A percentile compares a stretch with the other conserved stretches of the same genome.
Conservation (phyloP, 2,113 vertebrate genomes). For the Thomomys bottae region DNA sequence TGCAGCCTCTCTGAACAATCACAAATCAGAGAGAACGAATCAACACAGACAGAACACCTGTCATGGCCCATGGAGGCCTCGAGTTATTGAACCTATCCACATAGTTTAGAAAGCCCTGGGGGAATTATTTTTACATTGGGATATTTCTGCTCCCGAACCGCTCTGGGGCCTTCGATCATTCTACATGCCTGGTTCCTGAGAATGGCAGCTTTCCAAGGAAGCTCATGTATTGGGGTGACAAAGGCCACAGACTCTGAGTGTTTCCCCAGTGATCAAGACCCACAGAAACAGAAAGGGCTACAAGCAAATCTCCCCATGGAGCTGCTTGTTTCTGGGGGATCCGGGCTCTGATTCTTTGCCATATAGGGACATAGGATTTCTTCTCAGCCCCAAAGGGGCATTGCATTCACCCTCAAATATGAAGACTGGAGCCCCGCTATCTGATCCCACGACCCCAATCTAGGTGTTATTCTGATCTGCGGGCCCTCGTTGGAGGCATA, state of each 20-base stretch:
- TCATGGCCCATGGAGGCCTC: neutral
- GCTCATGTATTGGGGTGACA: slow-evolving; percentile 49
- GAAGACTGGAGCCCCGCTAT: neutral
- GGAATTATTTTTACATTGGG: slow-evolving; percentile 77
- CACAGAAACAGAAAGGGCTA: neutral
- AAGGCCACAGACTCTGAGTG: slow-evolving; percentile 62
- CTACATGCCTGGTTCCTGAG: slow-evolving; percentile 55
- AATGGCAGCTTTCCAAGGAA: slow-evolving; percentile 64
- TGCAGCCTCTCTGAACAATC: slow-evolving; percentile 48
- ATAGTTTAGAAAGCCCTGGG: slow-evolving; percentile 48
- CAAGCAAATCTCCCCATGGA: slow-evolving; percentile 5
- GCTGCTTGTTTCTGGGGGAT: neutral
- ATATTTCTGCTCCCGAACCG: slow-evolving; percentile 69
- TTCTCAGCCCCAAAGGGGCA: neutral
- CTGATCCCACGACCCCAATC: neutral
- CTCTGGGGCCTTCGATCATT: slow-evolving; percentile 53
- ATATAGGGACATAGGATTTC: slow-evolving; percentile 46
- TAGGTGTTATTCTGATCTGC: slow-evolving; percentile 45
- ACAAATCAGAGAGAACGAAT: slow-evolving; percentile 53
- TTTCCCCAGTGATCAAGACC: slow-evolving; percentile 65
- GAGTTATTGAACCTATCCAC: slow-evolving; percentile 14
- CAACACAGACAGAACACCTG: slow-evolving; percentile 69
- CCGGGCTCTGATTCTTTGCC: slow-evolving; percentile 41
- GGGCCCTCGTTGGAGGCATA: neutral
- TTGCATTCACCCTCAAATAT: neutral